A percentile compares a stretch with the other conserved stretches of the same genome.
Evolutionary conservation across 35 echinoderm and acorn worm genomes (phyloP).

Genomic region (Amphiura filiformis): DNA sequence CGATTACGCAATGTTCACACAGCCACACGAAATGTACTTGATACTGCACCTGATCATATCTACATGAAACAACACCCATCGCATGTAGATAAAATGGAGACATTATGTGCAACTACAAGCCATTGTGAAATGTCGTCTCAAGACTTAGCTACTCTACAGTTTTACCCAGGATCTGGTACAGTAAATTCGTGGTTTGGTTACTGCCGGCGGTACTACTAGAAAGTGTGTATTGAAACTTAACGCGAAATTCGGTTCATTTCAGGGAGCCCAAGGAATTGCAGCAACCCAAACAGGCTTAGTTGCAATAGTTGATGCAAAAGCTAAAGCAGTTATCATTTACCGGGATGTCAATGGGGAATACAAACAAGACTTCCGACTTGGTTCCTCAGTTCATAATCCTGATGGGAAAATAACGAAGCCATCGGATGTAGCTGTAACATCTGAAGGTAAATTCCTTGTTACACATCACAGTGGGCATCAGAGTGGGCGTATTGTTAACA

Average conservation of each 20-base stretch:
- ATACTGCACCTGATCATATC: not conserved
- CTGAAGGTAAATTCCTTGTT: not conserved
- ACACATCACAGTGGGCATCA: too few relatives aligned
- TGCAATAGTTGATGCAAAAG: too few relatives aligned
- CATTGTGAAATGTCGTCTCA: not conserved
- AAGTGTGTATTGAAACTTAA: too few relatives aligned
- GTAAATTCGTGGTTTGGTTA: not conserved
- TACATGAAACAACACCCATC: not conserved
- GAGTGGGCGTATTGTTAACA: not conserved
- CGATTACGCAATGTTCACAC: not conserved
- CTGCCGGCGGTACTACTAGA: too few relatives aligned
- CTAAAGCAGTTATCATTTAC: too few relatives aligned
- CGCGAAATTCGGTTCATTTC: too few relatives aligned
- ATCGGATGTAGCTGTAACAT: not conserved
- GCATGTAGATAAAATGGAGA: not conserved
- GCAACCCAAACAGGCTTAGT: too few relatives aligned
- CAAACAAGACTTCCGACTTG: not conserved
- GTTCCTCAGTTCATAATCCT: not conserved
- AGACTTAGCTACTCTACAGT: not conserved
- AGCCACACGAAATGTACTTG: not conserved
- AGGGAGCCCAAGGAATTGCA: too few relatives aligned
- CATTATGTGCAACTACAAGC: not conserved
- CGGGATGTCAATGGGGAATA: not conserved
- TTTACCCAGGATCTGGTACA: not conserved
- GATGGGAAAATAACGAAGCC: not conserved